A percentile compares a stretch with the other conserved stretches of the same genome.
phyloP scores from a whole-genome alignment of 2,888 invertebrate genomes.

The Meteorus cinctellus region DNA sequence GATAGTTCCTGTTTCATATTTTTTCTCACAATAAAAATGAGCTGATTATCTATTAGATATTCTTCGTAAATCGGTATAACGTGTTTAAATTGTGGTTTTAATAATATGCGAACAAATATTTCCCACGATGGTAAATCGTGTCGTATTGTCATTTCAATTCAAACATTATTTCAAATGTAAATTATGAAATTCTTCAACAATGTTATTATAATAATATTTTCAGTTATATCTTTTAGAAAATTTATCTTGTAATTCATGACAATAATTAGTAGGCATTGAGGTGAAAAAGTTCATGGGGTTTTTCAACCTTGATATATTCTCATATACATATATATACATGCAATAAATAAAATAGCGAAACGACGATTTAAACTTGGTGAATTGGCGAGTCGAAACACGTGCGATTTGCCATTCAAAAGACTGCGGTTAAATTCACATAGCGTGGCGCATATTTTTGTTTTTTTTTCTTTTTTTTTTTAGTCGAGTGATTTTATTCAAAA shows the following conservation, averaged over 20 bases:
- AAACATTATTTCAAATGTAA: not conserved
- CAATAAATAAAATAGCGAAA: not conserved
- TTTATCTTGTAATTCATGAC: not conserved
- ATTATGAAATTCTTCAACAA: not conserved
- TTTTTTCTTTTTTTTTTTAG: not conserved
- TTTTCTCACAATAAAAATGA: not conserved
- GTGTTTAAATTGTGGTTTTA: not conserved
- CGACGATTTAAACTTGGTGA: not conserved
- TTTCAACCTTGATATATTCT: not conserved
- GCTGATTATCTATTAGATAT: not conserved
- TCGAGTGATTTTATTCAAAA: not conserved
- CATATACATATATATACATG: not conserved
- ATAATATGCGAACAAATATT: not conserved
- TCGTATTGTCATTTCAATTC: not conserved
- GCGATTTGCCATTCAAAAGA: not conserved
- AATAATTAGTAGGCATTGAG: slow-evolving; percentile 5
- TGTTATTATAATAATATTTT: not conserved
- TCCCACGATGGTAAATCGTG: not conserved
- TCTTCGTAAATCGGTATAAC: not conserved
- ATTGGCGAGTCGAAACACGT: not conserved
- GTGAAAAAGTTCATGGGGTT: not conserved
- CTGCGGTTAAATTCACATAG: not conserved
- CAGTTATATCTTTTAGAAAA: not conserved
- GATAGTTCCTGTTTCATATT: not conserved
- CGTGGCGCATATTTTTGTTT: not conserved